Evolutionary conservation across 2,113 vertebrate species (phyloP), one percentile per base, ranked within the genome.

Genomic region (Uria lomvia): DNA sequence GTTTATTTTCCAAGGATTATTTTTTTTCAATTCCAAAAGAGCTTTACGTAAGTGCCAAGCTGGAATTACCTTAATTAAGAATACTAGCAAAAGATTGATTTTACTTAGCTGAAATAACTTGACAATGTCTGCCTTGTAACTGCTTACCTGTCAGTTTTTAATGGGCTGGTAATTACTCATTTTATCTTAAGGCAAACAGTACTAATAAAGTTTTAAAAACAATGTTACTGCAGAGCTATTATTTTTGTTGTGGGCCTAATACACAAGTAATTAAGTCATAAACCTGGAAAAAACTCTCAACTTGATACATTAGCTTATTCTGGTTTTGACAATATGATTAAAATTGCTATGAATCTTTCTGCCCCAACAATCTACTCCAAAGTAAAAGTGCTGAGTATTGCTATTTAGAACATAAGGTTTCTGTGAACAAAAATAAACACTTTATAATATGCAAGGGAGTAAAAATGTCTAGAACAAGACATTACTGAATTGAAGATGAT

Each of bases 261-360:
- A 84, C 71, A 95, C 53, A 34, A 83, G 88, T 71, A 97, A 97
- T 97, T 97, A 98, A 96, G 91, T 81, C 70, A 82, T 91, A 88
- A 94, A 94, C 93, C 93, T 80, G 53, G 58, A 49, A 74, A 74
- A 91, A 86, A 78, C 30, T 63, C 75, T 79, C 72, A 56, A 26
- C 58, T 75, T 97, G 97, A 98, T 96, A 86, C 95, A 94, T 97
- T 80, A 95, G 85, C 86, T 97, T 97, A 62, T 91, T 97, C 81
- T 49, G 70, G 5, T n/a, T 93, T 94, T 95, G 97, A 97, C 97
- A 97, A 93, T 76, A 60, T 94, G 97, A 97, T 97, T 95, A 92
- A 96, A 97, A 94, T 85, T 72, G 34, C 53, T 49, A 79, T 52
- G 68, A 83, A 56, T 88, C 73, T 90, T 86, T 90, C 29, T 86